Percentiles rank a stretch among this genome's conserved stretches.
Evolutionary conservation across 2,113 vertebrate species (phyloP).

Genomic region (Salvelinus sp.): DNA sequence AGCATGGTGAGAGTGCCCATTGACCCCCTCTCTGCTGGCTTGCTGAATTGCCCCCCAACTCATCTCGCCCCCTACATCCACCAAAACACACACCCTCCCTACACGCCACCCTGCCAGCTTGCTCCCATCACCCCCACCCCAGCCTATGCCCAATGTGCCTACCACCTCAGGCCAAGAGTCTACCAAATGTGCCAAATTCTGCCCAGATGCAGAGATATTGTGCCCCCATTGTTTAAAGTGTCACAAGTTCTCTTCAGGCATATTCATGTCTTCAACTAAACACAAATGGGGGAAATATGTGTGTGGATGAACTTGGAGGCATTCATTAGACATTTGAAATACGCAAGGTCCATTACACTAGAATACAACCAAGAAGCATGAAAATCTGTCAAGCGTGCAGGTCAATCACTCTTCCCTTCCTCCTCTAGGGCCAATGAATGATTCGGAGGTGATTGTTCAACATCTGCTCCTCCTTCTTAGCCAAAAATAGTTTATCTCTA

Average conservation of each 20-base stretch:
- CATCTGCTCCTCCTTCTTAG: not conserved
- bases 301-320: no score
- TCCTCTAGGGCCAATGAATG: not conserved
- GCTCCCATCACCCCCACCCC: not conserved
- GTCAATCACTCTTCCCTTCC: not conserved
- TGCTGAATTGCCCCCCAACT: constrained; percentile 61
- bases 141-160: constrained; percentile 32
- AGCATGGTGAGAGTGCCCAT: constrained; percentile 56
- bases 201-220: constrained; percentile 36
- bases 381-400: not conserved
- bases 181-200: constrained; percentile 39
- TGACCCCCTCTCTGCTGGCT: constrained; percentile 59
- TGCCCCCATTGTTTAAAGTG: not conserved
- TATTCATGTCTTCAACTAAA: no score
- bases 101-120: constrained; percentile 22
- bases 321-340: no score
- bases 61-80: constrained; percentile 12
- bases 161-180: constrained; percentile 43
- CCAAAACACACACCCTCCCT: constrained; percentile 23
- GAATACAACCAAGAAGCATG: not conserved
- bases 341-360: not conserved
- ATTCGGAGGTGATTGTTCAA: not conserved
- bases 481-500: not conserved
- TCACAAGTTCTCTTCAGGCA: no score
- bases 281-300: no score